A percentile compares a stretch with the other conserved stretches of the same genome.
phyloP scores from a whole-genome alignment of 2,797 vertebrate species.

The Poecile montanus region DNA sequence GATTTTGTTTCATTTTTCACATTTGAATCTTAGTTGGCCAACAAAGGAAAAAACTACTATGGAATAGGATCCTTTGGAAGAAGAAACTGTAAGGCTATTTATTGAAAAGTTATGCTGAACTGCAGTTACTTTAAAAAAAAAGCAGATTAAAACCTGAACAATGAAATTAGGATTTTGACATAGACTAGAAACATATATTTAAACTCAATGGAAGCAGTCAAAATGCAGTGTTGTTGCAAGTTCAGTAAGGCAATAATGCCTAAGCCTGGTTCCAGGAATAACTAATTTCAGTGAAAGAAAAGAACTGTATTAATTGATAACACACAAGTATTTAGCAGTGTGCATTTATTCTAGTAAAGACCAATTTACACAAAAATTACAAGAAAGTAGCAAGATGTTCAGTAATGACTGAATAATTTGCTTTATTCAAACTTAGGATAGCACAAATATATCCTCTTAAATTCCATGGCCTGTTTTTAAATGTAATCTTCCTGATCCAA shows the following conservation, averaged over 20 bases:
- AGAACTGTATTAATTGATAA: neutral
- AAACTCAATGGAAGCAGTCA: neutral
- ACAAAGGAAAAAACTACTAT: neutral
- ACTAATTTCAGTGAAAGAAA: neutral
- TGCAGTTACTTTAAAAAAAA: neutral
- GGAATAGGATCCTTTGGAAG: neutral
- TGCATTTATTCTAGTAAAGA: neutral
- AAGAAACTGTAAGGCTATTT: neutral
- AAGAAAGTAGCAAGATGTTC: neutral
- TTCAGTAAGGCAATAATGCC: neutral
- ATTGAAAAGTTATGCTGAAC: neutral
- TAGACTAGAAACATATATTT: neutral
- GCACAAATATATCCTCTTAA: neutral
- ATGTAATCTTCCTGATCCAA: neutral
- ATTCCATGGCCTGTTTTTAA: neutral
- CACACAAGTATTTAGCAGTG: neutral
- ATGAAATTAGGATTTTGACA: neutral
- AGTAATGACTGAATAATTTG: neutral
- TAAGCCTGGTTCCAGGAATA: neutral
- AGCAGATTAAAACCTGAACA: neutral
- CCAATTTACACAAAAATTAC: neutral
- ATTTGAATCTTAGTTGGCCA: neutral
- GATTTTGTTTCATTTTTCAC: neutral
- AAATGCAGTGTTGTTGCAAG: neutral
- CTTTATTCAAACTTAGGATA: neutral